Evolutionary conservation across 2,888 invertebrate genomes (phyloP).

Genomic region (Drosophila barbarae): DNA sequence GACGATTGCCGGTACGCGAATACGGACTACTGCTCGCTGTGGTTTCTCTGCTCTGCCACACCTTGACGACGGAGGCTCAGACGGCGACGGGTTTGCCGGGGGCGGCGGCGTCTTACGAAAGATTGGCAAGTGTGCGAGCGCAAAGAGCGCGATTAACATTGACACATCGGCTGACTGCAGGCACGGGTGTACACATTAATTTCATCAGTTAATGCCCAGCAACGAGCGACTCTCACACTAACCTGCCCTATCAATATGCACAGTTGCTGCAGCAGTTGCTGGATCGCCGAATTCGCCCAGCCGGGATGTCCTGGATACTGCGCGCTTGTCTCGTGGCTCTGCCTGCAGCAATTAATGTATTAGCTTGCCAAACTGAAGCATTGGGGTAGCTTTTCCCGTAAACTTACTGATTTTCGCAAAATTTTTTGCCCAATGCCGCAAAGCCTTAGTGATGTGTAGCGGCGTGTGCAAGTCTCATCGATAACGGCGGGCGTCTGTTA

Average conservation of each 20-base stretch:
- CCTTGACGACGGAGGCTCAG: constrained; percentile 52
- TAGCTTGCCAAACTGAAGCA: constrained; percentile 12
- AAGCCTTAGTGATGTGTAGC: constrained; percentile 59
- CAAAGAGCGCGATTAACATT: constrained; percentile 76
- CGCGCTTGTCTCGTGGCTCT: background rate
- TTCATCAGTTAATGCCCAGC: constrained; percentile 14
- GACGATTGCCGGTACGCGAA: constrained; percentile 22
- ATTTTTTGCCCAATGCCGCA: constrained; percentile 37
- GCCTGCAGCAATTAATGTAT: constrained; percentile 15
- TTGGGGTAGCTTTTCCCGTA: constrained; percentile 12
- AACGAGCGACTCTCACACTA: constrained; percentile 20
- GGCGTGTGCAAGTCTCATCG: constrained; percentile 57
- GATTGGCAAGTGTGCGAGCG: constrained; percentile 69
- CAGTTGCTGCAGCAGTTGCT: constrained; percentile 55
- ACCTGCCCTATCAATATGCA: constrained; percentile 45
- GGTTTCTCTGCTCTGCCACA: constrained; percentile 60
- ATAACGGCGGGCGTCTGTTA: constrained; percentile 50
- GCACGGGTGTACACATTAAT: constrained; percentile 28
- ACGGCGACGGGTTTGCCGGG: constrained; percentile 15
- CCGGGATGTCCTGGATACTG: background rate
- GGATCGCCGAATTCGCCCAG: background rate
- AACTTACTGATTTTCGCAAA: constrained; percentile 33
- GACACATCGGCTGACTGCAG: constrained; percentile 61
- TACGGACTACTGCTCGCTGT: constrained; percentile 9
- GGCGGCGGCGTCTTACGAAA: constrained; percentile 56